Conservation (phyloP, 1,140 invertebrate genomes). For the Drosophila parabipectinata region DNA sequence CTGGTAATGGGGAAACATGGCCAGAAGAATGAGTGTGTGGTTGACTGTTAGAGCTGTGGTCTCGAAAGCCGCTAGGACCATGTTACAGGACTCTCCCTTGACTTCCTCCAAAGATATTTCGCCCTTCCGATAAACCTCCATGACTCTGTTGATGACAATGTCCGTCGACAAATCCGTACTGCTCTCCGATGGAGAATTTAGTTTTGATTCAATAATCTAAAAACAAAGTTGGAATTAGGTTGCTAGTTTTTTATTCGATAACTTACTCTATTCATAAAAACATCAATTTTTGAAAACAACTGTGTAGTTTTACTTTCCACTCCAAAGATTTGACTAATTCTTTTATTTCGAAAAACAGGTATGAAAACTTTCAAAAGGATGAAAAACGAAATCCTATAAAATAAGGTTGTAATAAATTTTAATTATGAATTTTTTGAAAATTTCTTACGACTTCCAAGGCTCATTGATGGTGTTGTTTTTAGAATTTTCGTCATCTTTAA, state of each 20-base stretch:
- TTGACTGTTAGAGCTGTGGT: constrained; percentile 53
- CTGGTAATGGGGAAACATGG: constrained; percentile 84
- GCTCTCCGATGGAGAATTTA: background rate
- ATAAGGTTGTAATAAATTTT: background rate
- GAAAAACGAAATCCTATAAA: background rate
- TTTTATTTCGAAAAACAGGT: background rate
- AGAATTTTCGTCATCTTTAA: constrained; percentile 9
- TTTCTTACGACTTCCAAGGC: background rate
- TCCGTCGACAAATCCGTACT: background rate
- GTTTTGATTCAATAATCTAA: constrained; percentile 14
- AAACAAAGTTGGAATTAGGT: background rate
- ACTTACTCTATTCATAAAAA: background rate
- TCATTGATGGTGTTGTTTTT: background rate
- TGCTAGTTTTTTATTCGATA: background rate
- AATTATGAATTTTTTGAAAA: background rate
- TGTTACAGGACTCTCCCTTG: constrained; percentile 50
- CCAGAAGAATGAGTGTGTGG: constrained; percentile 50
- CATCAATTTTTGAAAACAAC: background rate
- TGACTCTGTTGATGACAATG: constrained; percentile 34
- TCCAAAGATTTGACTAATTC: background rate
- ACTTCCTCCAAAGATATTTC: constrained; percentile 45
- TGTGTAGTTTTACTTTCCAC: background rate
- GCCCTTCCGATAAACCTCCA: constrained; percentile 35
- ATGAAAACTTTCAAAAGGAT: background rate
- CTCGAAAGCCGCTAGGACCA: constrained; percentile 60